Conservation (phyloP, 2,888 invertebrate species). For the Philonicus albiceps region DNA sequence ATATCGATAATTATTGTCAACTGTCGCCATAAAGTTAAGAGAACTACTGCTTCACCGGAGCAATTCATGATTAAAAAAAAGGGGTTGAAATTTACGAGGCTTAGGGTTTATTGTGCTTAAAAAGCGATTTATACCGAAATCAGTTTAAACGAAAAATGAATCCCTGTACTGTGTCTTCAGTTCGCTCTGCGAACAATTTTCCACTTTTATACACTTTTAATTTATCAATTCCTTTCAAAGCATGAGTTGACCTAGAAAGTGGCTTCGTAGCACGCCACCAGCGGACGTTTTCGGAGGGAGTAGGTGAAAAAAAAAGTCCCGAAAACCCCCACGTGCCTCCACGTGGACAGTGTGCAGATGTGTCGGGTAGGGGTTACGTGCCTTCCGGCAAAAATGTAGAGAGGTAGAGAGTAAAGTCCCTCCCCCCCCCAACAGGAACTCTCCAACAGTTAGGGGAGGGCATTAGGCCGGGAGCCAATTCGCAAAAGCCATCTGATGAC, state of each 20-base stretch:
- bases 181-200: background rate
- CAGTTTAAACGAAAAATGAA: background rate
- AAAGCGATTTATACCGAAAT: background rate
- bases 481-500: background rate
- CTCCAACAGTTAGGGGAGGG: background rate
- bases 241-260: conserved; percentile 11
- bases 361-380: background rate
- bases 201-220: conserved; percentile 3
- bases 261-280: background rate
- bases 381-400: background rate
- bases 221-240: conserved; percentile 29
- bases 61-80: background rate
- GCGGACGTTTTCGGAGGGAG: background rate
- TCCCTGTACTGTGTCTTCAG: background rate
- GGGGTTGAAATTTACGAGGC: background rate
- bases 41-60: background rate
- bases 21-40: background rate
- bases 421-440: background rate
- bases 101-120: background rate
- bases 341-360: background rate
- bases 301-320: background rate
- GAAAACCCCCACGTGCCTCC: background rate
- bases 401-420: no score
- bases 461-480: conserved; percentile 5
- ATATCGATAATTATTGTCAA: background rate